Base-by-base conservation (phyloP, 2,888 invertebrate genomes). In the Galerucella calmariensis region DNA sequence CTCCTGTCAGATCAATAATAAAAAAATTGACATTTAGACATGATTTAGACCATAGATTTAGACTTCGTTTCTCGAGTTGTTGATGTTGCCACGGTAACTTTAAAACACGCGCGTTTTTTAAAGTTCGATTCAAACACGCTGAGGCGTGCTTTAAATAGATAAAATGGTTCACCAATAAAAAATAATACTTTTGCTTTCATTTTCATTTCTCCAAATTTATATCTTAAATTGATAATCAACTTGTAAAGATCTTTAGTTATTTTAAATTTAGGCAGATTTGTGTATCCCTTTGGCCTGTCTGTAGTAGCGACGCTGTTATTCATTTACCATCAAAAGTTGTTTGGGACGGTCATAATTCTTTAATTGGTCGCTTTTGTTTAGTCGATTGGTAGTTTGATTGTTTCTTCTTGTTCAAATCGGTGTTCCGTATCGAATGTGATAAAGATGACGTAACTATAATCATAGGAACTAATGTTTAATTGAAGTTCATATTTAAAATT, bases 341-440 rank as follows among this genome's bases (percentile, higher is more conserved):
- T 66, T 72, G 69, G 70, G 62, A 65, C 72, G 74, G 69, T 70
- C 53, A 69, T 79, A 75, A 79, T 80, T 78, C 78, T 70, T 76
- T 73, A 72, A 75, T 74, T 76, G 72, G 76, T 51, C 62, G 67
- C 73, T 76, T 73, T 77, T 78, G 77, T 79, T 79, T 79, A 58
- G 72, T 75, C 63, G 70, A 74, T 77, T 75, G 75, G 69, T 74
- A 74, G 66, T 24, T 63, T 76, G 75, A 77, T 78, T 75, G 73
- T 41, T 63, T 62, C n/a, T n/a, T n/a, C 35, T 58, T 41, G 16
- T 62, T 27, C 11, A 65, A 35, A 20, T 59, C 48, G 59, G 51
- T 27, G 70, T 73, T 69, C 61, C 72, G 68, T 75, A 62, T 63
- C 58, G 67, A 16, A 61, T 11, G 56, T 14, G 9, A 61, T 61